Evolutionary conservation across 2,888 invertebrate species (phyloP).

Genomic region (Agriopis leucophaearia): DNA sequence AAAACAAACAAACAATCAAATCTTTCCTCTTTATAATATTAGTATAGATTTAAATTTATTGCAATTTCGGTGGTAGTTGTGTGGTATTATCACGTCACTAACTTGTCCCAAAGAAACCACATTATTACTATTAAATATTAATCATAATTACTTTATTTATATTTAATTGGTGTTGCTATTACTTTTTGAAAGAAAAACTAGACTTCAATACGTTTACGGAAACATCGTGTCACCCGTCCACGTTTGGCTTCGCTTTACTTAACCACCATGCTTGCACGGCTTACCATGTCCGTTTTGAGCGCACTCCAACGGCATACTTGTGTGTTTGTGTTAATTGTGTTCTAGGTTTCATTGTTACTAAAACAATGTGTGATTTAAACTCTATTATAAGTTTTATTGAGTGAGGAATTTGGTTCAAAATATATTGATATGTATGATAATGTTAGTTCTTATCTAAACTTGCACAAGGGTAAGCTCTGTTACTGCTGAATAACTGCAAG

Average conservation of each 20-base stretch:
- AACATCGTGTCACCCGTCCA: slow-evolving; percentile 36
- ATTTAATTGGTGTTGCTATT: background rate
- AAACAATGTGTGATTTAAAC: slow-evolving; percentile 9
- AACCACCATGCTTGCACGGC: slow-evolving; percentile 66
- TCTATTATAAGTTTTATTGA: slow-evolving; percentile 1
- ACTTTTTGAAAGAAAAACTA: background rate
- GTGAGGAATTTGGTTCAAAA: background rate
- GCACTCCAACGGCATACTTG: slow-evolving; percentile 54
- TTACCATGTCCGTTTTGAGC: slow-evolving; percentile 60
- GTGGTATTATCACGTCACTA: background rate
- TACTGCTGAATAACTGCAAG: too few relatives aligned
- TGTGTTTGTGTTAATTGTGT: slow-evolving; percentile 35
- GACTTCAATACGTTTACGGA: slow-evolving; percentile 19
- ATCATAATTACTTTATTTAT: background rate
- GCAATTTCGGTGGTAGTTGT: background rate
- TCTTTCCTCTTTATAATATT: too few relatives aligned
- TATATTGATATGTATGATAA: background rate
- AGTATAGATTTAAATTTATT: background rate
- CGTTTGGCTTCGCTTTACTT: slow-evolving; percentile 58
- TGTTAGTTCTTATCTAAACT: too few relatives aligned
- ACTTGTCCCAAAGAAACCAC: background rate
- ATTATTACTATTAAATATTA: background rate
- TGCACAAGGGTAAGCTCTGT: too few relatives aligned
- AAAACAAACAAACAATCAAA: too few relatives aligned
- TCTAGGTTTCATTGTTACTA: slow-evolving; percentile 14